Base-by-base conservation (phyloP, 30 jellyfish, hydroid and myxozoan genomes). In the Aurelia aurita region DNA sequence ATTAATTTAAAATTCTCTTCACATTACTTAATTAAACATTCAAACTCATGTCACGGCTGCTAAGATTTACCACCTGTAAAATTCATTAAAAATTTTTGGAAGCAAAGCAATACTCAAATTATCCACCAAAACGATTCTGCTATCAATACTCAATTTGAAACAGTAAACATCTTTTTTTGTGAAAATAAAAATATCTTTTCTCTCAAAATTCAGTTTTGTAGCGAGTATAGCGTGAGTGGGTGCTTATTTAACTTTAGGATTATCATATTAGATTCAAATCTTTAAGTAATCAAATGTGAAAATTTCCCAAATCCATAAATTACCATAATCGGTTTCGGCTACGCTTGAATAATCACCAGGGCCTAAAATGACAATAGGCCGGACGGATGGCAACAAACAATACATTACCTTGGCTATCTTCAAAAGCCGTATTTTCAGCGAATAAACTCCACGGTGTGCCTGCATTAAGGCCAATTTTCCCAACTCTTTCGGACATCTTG, bases 381-480 rank as follows among this genome's bases (percentile, higher is more conserved):
- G 51, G 51, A 39, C 51, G 51, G 12, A 55, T 58, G 43, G 88
- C 77, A 55, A 76, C 88, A 57, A 76, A 76, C 88, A 58, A 58
- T 54, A 22, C 51, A 35, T 14, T 83, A 83, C 93, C 93, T 59
- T 70, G 85, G 46, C 87, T 69, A 76, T 92, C 98, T 73, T 92
- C 98, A 84, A 92, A 92, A 69, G 96, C 98, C 23, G 96, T 92
- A 66, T 92, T 92, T 57, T 92, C 98, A 4, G 98, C 96, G 59
- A 92, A 92, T 13, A 92, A 78, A 69, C 93, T 85, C 98, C 98
- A 92, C 28, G 96, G 89, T 19, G 97, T 76, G 76, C 98, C 94
- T 21, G 98, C 90, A 65, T 95, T 87, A 57, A 92, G 83, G 68
- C 98, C 96, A 57, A 88, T 75, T 70, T 92, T 92, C 64, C 92